phyloP scores from a whole-genome alignment of 2,888 invertebrate species.

The Nemapogon koenigi region DNA sequence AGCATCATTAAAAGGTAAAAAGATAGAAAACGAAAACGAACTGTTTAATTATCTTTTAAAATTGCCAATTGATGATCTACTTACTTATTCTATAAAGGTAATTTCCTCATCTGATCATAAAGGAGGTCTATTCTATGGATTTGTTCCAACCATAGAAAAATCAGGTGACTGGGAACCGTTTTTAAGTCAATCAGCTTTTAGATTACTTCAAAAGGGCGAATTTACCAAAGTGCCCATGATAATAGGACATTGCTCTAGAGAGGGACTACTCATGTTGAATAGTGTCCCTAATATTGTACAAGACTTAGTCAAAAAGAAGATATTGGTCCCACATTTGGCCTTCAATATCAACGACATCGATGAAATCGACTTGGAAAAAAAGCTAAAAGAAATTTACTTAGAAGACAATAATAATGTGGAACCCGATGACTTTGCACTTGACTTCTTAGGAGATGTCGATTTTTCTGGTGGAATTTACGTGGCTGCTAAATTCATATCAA shows the following conservation, averaged over 20 bases:
- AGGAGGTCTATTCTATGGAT: slow-evolving; percentile 53
- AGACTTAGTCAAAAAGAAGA: slow-evolving; percentile 23
- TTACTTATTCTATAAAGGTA: slow-evolving; percentile 30
- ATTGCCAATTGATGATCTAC: slow-evolving; percentile 32
- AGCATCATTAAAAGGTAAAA: slow-evolving; percentile 27
- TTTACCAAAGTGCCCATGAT: slow-evolving; percentile 55
- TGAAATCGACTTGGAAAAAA: slow-evolving; percentile 26
- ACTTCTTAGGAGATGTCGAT: slow-evolving; percentile 55
- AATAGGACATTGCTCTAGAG: slow-evolving; percentile 50
- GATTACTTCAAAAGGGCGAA: slow-evolving; percentile 37
- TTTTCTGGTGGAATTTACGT: slow-evolving; percentile 42
- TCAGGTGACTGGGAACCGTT: slow-evolving; percentile 49
- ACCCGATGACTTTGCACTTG: slow-evolving; percentile 39
- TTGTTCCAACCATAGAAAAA: slow-evolving; percentile 49
- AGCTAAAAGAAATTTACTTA: slow-evolving; percentile 49
- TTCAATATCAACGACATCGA: slow-evolving; percentile 28
- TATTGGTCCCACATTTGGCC: slow-evolving; percentile 35
- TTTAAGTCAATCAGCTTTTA: slow-evolving; percentile 39
- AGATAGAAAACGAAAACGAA: slow-evolving; percentile 24
- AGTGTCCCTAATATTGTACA: slow-evolving; percentile 16
- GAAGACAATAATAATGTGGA: slow-evolving; percentile 34
- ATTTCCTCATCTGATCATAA: slow-evolving; percentile 22
- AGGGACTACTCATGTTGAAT: slow-evolving; percentile 42
- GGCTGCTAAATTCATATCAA: slow-evolving; percentile 34
- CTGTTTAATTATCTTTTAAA: slow-evolving; percentile 36